Evolutionary conservation across 1,140 invertebrate species (phyloP), one percentile per base, ranked within the genome.

Genomic region (Drosophila parabipectinata): DNA sequence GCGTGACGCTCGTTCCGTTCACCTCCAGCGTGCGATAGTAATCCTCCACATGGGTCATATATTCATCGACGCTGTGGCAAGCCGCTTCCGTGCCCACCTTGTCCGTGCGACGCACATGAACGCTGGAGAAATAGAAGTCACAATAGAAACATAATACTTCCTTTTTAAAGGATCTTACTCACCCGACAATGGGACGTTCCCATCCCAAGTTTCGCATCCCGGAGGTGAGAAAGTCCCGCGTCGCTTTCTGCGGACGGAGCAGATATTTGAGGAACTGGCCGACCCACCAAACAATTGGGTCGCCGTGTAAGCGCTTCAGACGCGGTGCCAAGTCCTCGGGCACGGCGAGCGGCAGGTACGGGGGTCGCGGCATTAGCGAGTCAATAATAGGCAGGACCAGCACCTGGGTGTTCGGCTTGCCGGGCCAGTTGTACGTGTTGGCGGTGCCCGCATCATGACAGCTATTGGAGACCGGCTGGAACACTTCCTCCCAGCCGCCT

Each of bases 61-160:
- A 99, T 92, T 99, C 99, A 59, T 98, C 96, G n/a, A 99, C 94
- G 50, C 95, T 93, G 92, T 99, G 99, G 92, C 96, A 99, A 5
- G 98, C 96, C 3, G 99, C 99, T 93, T 99, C 99, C 1, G 98
- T 99, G 12, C 98, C 98, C 18, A 99, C 97, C 94, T 99, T 99
- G 92, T 99, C 99, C 0, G 99, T 99, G 60, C 99, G 93, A 30
- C 99, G 93, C 12, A 99, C 96, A 92, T 99, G 99, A 30, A 99
- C 94, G 1, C 97, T 98, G 92, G 3, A 21, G 14, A n/a, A 18
- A 18, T 6, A 41, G 14, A 15, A 10, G 7, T 15, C n/a, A 18
- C 7, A 3, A 21, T 18, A 4, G 15, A 1, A 45, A 10, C n/a
- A 14, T 14, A 8, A 3, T n/a, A 15, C 10, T 18, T 44, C n/a